These are phyloP conservation scores for Leptinotarsa defecta DNA, from an alignment of 1,140 invertebrate genomes.

Conservation along the genomic window DNA sequence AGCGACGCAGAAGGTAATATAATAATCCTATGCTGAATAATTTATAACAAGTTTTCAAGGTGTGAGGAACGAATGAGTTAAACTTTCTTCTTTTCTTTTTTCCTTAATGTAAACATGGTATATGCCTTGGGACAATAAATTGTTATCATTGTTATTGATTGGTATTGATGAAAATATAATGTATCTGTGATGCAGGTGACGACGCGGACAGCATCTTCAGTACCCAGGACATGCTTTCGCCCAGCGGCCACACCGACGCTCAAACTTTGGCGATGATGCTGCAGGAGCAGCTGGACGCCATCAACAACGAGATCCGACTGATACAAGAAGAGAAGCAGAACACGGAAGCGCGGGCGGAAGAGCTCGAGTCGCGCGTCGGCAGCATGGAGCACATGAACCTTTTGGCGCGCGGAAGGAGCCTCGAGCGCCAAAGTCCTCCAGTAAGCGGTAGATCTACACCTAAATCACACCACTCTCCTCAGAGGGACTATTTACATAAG, in stretches of 20 bases:
- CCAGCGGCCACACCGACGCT: slow-evolving; percentile 80
- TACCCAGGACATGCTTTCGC: slow-evolving; percentile 74
- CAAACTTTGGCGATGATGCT: slow-evolving; percentile 97
- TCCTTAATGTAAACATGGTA: too few species aligned
- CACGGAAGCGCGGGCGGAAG: slow-evolving; percentile 95
- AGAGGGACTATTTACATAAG: slow-evolving; percentile 79
- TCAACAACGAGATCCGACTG: slow-evolving; percentile 96
- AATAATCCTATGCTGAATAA: not conserved
- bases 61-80: too few species aligned
- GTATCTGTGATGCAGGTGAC: slow-evolving; percentile 53
- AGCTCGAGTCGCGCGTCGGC: slow-evolving; percentile 94
- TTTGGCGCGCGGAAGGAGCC: slow-evolving; percentile 74
- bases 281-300: slow-evolving; percentile 98
- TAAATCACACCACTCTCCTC: slow-evolving; percentile 76
- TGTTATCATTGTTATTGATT: too few species aligned
- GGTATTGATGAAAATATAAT: too few species aligned
- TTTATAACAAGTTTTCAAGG: too few species aligned
- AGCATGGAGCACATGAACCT: slow-evolving; percentile 93
- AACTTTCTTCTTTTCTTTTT: too few species aligned
- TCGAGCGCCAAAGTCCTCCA: slow-evolving; percentile 76
- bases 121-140: too few species aligned
- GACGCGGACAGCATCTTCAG: slow-evolving; percentile 76
- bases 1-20: slow-evolving; percentile 72
- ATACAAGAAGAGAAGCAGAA: slow-evolving; percentile 99
- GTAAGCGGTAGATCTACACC: slow-evolving; percentile 81